Evolutionary conservation across 2,113 vertebrate genomes (phyloP).

Genomic region (Calonectris borealis): DNA sequence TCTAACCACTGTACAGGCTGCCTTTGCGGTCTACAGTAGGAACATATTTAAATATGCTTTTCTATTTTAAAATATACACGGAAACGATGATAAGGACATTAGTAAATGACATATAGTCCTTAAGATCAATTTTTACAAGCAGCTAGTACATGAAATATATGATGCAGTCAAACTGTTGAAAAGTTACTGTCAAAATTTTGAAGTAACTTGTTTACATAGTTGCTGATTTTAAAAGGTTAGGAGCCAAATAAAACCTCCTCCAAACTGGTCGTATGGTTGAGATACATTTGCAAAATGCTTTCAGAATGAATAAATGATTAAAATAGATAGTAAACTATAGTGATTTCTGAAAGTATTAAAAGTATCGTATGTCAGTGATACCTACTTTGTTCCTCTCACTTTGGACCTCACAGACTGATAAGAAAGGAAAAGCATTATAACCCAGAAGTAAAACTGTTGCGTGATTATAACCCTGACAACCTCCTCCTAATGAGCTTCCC

Average conservation of each 20-base stretch:
- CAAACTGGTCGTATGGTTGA: background rate
- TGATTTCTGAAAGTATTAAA: constrained; percentile 49
- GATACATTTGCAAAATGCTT: background rate
- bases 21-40: background rate
- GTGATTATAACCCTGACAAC: constrained; percentile 79
- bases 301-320: background rate
- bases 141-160: background rate
- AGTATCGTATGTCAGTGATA: constrained; percentile 68
- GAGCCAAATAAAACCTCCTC: background rate
- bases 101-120: background rate
- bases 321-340: background rate
- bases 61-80: background rate
- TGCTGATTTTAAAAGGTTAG: background rate
- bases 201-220: background rate
- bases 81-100: background rate
- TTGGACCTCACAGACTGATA: constrained; percentile 77
- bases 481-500: constrained; percentile 76
- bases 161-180: background rate
- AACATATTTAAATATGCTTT: background rate
- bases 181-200: background rate
- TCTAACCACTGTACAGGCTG: background rate
- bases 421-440: constrained; percentile 73
- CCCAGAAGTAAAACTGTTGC: constrained; percentile 77
- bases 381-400: constrained; percentile 78
- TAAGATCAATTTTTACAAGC: background rate